phyloP scores from a whole-genome alignment of 2,797 vertebrate genomes.

The Momotus momota region DNA sequence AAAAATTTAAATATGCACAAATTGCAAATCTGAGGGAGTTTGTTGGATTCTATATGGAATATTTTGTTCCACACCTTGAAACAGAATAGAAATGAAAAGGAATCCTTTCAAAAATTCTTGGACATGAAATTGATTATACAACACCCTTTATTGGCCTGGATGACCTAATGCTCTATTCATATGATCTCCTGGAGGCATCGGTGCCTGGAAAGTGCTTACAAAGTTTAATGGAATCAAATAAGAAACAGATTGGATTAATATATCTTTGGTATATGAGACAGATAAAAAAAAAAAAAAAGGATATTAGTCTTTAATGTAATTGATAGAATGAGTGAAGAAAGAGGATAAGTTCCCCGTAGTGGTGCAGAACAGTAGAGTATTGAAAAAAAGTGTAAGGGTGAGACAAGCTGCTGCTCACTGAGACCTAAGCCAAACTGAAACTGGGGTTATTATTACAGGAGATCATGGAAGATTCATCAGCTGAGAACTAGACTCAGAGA shows the following conservation, averaged over 20 bases:
- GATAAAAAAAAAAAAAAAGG: not conserved
- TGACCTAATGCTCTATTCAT: not conserved
- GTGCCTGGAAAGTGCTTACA: not conserved
- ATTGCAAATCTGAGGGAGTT: not conserved
- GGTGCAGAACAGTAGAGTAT: not conserved
- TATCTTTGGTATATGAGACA: not conserved
- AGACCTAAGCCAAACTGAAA: not conserved
- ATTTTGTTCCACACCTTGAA: not conserved
- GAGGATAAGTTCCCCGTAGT: not conserved
- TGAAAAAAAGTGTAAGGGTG: not conserved
- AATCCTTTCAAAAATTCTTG: not conserved
- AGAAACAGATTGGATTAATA: rapidly evolving
- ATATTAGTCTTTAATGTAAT: not conserved
- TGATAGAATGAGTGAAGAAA: not conserved
- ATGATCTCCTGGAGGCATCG: rapidly evolving
- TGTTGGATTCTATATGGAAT: not conserved
- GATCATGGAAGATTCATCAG: not conserved
- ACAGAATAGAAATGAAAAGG: not conserved
- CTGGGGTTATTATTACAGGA: not conserved
- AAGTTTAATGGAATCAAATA: not conserved
- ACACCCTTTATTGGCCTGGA: not conserved
- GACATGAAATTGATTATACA: not conserved
- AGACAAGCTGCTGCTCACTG: not conserved
- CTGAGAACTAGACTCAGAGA: not conserved
- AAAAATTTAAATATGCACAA: rapidly evolving